These are phyloP conservation scores for Acrossocheilus fasciatus DNA, from an alignment of 2,797 vertebrate genomes.

Conservation along the genomic window DNA sequence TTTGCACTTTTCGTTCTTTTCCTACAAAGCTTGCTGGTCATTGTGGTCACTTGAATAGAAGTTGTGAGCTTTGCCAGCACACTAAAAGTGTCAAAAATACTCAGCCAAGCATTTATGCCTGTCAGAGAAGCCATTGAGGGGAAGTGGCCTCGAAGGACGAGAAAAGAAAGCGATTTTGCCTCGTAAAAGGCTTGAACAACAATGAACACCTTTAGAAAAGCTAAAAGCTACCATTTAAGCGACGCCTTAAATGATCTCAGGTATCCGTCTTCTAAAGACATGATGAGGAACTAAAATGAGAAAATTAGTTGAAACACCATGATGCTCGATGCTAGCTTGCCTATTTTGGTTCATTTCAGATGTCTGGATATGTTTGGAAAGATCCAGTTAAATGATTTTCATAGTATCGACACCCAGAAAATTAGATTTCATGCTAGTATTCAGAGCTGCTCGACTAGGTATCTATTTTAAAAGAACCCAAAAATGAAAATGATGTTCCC, in stretches of 20 bases:
- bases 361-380: not conserved
- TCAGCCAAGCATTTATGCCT: slow-evolving; percentile 37
- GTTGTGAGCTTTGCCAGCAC: not conserved
- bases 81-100: slow-evolving; percentile 46
- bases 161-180: slow-evolving; percentile 24
- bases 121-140: slow-evolving; percentile 24
- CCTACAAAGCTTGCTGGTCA: slow-evolving; percentile 16
- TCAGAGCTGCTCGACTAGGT: not conserved
- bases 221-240: slow-evolving; percentile 26
- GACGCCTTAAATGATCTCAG: not conserved
- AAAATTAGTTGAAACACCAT: not conserved
- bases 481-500: not conserved
- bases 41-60: slow-evolving; percentile 39
- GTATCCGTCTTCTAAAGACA: not conserved
- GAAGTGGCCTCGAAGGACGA: slow-evolving; percentile 19
- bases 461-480: not conserved
- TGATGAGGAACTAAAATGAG: not conserved
- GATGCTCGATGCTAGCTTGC: not conserved
- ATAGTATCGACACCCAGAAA: not conserved
- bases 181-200: slow-evolving; percentile 25
- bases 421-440: not conserved
- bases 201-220: slow-evolving; percentile 2
- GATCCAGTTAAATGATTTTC: not conserved
- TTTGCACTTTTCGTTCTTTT: not conserved
- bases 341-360: not conserved